Conservation (phyloP, 2,888 invertebrate genomes). For the Rhodophaea formosa region DNA sequence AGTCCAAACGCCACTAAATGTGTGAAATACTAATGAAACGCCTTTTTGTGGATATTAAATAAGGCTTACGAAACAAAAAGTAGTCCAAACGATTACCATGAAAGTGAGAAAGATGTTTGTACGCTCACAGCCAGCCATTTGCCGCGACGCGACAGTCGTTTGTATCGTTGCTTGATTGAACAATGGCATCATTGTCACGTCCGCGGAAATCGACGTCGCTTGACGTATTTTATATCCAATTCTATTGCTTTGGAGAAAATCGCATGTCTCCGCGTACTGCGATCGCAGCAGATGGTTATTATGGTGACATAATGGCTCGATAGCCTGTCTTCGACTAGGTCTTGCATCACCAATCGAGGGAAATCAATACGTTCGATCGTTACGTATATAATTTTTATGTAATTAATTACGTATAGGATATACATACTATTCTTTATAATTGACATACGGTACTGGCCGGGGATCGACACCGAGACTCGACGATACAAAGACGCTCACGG, state of each 20-base stretch:
- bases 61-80: no score
- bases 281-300: slow-evolving; percentile 29
- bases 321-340: slow-evolving; percentile 33
- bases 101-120: slow-evolving; percentile 4
- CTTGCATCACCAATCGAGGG: slow-evolving; percentile 43
- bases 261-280: slow-evolving; percentile 30
- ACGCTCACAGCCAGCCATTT: not conserved
- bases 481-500: no score
- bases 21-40: no score
- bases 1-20: no score
- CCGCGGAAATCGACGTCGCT: slow-evolving; percentile 48
- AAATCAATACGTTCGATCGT: slow-evolving; percentile 38
- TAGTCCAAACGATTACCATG: not conserved
- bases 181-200: slow-evolving; percentile 64
- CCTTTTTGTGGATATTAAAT: no score
- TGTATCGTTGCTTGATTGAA: slow-evolving; percentile 29
- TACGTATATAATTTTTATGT: slow-evolving; percentile 32
- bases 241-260: slow-evolving; percentile 55
- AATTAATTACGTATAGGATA: slow-evolving; percentile 25
- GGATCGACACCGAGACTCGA: no score
- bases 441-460: no score
- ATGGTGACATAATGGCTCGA: slow-evolving; percentile 43
- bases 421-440: not conserved
- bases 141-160: slow-evolving; percentile 3
- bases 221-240: slow-evolving; percentile 45